Conservation (phyloP, 1,140 invertebrate genomes). For the Cephus cinctus region DNA sequence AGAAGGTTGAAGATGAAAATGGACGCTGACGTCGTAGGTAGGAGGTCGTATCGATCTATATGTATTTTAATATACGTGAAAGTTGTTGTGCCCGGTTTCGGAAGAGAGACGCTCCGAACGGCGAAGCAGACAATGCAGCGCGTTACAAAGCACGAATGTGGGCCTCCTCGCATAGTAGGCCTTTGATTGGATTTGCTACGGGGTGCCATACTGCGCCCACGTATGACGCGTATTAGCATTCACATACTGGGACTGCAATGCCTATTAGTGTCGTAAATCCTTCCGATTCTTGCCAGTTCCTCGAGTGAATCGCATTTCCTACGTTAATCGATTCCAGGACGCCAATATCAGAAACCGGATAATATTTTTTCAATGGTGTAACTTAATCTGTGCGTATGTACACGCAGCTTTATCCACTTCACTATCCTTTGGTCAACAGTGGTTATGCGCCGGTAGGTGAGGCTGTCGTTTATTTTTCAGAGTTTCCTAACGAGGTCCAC, state of each 20-base stretch:
- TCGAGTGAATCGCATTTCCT: too few species aligned
- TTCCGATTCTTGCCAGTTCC: too few species aligned
- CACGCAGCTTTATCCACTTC: too few species aligned
- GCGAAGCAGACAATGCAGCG: slow-evolving; percentile 7
- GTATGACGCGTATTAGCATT: slow-evolving; percentile 37
- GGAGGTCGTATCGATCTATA: not conserved
- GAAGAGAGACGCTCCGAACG: too few species aligned
- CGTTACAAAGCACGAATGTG: slow-evolving; percentile 19
- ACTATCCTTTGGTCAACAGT: too few species aligned
- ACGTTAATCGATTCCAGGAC: too few species aligned
- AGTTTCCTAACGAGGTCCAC: too few species aligned
- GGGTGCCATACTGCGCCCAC: slow-evolving; percentile 37
- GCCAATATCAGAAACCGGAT: too few species aligned
- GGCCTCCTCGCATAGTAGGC: slow-evolving; percentile 23
- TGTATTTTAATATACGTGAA: not conserved
- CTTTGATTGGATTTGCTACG: slow-evolving; percentile 50
- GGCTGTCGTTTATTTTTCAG: too few species aligned
- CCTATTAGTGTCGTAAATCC: slow-evolving; percentile 38
- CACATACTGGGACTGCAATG: slow-evolving; percentile 18
- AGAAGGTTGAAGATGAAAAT: slow-evolving; percentile 4
- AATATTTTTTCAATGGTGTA: too few species aligned
- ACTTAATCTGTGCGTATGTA: too few species aligned
- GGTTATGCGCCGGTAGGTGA: too few species aligned
- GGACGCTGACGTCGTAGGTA: slow-evolving; percentile 1
- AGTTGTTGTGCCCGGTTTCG: not conserved